A percentile compares a stretch with the other conserved stretches of the same genome.
phyloP scores from a whole-genome alignment of 2,888 invertebrate genomes.

The Melinaea menophilus region DNA sequence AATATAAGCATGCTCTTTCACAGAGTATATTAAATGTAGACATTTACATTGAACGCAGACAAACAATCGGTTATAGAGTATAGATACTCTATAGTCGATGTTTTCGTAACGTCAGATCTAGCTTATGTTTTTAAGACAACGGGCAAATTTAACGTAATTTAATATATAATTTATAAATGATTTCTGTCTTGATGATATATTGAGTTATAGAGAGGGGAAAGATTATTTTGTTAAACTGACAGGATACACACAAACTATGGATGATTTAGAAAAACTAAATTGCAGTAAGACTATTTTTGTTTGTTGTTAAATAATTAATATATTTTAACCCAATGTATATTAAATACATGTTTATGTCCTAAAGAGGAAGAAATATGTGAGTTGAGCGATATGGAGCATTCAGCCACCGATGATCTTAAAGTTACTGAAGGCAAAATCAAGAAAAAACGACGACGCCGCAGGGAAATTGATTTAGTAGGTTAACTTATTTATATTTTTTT shows the following conservation, averaged over 20 bases:
- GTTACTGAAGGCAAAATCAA: slow-evolving; percentile 62
- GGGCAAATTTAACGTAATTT: too few relatives aligned
- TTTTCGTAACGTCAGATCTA: too few relatives aligned
- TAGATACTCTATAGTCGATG: too few relatives aligned
- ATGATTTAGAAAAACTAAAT: slow-evolving; percentile 65
- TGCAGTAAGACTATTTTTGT: slow-evolving; percentile 56
- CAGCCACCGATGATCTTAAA: slow-evolving; percentile 61
- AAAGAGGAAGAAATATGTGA: slow-evolving; percentile 65
- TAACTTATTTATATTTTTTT: not conserved
- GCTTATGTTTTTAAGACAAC: too few relatives aligned
- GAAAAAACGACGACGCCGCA: slow-evolving; percentile 63
- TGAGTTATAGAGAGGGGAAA: not conserved
- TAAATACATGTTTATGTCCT: slow-evolving; percentile 12
- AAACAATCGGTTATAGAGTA: too few relatives aligned
- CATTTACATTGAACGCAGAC: too few relatives aligned
- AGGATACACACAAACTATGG: slow-evolving; percentile 41
- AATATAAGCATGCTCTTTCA: too few relatives aligned
- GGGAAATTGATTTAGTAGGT: slow-evolving; percentile 68
- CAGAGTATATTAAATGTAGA: too few relatives aligned
- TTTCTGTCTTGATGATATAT: not conserved
- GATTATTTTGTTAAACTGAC: not conserved
- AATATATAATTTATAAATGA: not conserved
- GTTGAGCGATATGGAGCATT: slow-evolving; percentile 67
- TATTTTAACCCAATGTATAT: not conserved
- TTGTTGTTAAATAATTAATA: not conserved